Conservation (phyloP, 2,797 vertebrate genomes). For the Momotus momota region DNA sequence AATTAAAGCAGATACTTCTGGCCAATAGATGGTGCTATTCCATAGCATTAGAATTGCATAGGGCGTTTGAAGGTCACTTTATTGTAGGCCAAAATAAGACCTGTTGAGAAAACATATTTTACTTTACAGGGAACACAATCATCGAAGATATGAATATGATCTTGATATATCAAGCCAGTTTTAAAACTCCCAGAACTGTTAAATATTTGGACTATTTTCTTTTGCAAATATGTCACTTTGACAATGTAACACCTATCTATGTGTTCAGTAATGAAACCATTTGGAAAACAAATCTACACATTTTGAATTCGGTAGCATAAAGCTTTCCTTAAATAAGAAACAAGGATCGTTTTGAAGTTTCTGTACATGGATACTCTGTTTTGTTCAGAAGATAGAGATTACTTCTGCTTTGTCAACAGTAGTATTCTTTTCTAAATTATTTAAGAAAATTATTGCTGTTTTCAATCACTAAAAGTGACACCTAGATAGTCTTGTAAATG, state of each 20-base stretch:
- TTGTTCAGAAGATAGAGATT: background rate
- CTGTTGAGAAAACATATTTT: background rate
- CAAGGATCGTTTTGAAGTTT: background rate
- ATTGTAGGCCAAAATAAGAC: background rate
- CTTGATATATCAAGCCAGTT: background rate
- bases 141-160: background rate
- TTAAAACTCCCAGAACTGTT: background rate
- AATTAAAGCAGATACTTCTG: background rate
- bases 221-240: background rate
- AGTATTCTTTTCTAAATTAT: background rate
- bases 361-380: background rate
- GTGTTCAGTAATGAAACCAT: background rate
- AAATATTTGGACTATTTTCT: background rate
- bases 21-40: constrained; percentile 58
- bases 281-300: background rate
- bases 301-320: background rate
- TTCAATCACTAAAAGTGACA: background rate
- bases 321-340: background rate
- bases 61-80: constrained; percentile 10
- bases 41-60: background rate
- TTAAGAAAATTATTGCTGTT: background rate
- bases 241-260: background rate
- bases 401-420: background rate
- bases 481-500: background rate
- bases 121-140: background rate